Evolutionary conservation across 1,140 invertebrate species (phyloP), one percentile per base, ranked within the genome.

Genomic region (Chironomus tepperi): DNA sequence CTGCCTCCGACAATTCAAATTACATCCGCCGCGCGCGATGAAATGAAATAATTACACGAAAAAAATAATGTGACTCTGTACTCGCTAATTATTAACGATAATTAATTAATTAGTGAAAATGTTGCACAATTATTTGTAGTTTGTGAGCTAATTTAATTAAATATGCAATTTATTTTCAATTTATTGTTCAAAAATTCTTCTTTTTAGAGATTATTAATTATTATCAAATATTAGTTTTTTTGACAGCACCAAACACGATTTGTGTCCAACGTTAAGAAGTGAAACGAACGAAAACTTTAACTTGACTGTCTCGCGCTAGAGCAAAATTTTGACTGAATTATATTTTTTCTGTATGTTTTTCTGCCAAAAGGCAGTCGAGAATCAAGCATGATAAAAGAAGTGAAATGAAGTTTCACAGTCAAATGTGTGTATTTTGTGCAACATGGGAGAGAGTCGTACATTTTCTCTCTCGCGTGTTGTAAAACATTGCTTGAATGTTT

Each of bases 311-410:
- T 57, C 3, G 47, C 12, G 47, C 47, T 57, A 57, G 47, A n/a
- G 47, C 47, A n/a, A 57, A n/a, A 12, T n/a, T 57, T 57, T 57
- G 47, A 57, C 47, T 57, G 47, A 57, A n/a, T 57, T 57, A 57
- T 57, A 57, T 5, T n/a, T 34, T n/a, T 34, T n/a, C 12, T n/a
- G 47, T 57, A 57, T 57, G 47, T 57, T 57, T n/a, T 57, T 57
- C 12, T 57, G 47, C 47, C 47, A 57, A 57, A 57, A 57, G 47
- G 47, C 47, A 57, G 12, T 57, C 47, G 24, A n/a, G 47, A 57
- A 57, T 57, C 47, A 57, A 57, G 47, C 47, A 57, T 57, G 47
- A 57, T 57, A 57, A 57, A 57, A 47, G 15, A 57, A 57, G 12
- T 57, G 47, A 57, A 57, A n/a, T 57, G 24, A 34, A 34, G 24